A percentile compares a stretch with the other conserved stretches of the same genome.
These are phyloP conservation scores for Pelochelys cantorii DNA, from an alignment of 2,797 vertebrate genomes.

Conservation along the genomic window DNA sequence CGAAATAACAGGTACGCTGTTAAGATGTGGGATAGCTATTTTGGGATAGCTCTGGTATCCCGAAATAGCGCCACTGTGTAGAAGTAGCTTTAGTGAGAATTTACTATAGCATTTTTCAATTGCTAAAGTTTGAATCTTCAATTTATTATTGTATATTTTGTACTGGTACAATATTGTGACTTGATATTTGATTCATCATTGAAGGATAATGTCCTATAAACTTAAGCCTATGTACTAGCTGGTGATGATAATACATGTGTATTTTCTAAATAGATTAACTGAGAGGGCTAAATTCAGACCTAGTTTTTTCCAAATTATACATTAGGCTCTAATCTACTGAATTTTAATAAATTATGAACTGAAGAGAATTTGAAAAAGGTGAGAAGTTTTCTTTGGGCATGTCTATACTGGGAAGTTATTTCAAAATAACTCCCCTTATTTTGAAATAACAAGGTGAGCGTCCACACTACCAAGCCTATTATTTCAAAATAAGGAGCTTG, in stretches of 20 bases:
- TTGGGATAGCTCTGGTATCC: no score
- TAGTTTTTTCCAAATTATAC: background rate
- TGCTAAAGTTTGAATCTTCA: background rate
- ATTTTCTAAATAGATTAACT: background rate
- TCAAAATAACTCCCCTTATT: no score
- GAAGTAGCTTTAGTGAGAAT: background rate
- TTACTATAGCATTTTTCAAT: background rate
- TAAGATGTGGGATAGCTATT: no score
- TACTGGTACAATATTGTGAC: background rate
- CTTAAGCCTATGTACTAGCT: background rate
- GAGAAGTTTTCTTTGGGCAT: background rate
- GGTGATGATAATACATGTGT: background rate
- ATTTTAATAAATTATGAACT: background rate
- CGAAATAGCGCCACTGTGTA: no score
- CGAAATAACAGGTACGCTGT: no score
- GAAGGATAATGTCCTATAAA: background rate
- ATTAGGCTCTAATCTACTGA: background rate
- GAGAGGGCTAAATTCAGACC: background rate
- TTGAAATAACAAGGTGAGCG: no score
- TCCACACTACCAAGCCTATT: no score
- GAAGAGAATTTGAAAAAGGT: background rate
- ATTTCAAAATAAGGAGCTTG: no score
- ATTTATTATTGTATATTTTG: background rate
- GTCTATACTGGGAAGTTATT: no score
- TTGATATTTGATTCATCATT: background rate